A percentile compares a stretch with the other conserved stretches of the same genome.
These are phyloP conservation scores for Sitta europaea DNA, from an alignment of 2,113 vertebrate genomes.

Conservation along the genomic window DNA sequence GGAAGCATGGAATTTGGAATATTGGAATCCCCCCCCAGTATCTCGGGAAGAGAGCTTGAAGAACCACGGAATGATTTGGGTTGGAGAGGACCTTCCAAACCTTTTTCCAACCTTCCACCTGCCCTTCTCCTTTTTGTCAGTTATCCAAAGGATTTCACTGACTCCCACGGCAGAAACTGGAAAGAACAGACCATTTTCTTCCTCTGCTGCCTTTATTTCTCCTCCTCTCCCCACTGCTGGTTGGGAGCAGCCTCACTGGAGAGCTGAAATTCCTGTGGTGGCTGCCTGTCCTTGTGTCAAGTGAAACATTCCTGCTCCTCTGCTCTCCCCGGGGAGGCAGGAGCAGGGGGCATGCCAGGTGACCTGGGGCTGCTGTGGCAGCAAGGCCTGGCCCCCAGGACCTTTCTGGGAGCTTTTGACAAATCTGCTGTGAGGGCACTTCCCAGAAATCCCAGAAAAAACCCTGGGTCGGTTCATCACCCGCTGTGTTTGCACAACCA, in stretches of 20 bases:
- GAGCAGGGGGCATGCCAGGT: neutral
- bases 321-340: neutral
- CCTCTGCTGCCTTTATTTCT: neutral
- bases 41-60: too few relatives aligned
- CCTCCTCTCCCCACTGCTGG: neutral
- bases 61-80: neutral
- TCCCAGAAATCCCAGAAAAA: neutral
- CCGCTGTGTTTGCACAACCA: neutral
- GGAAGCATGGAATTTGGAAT: too few relatives aligned
- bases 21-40: too few relatives aligned
- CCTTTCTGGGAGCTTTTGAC: constrained; percentile 30
- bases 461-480: neutral
- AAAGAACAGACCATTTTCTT: neutral
- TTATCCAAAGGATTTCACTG: neutral
- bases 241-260: neutral
- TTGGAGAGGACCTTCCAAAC: neutral
- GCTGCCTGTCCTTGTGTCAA: neutral
- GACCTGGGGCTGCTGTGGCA: neutral
- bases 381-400: neutral
- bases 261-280: neutral
- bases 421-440: neutral
- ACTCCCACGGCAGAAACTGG: neutral
- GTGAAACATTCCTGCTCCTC: neutral
- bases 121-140: neutral
- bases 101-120: neutral